Conservation (phyloP, 2,113 vertebrate species). For the Halichoerus grypus region DNA sequence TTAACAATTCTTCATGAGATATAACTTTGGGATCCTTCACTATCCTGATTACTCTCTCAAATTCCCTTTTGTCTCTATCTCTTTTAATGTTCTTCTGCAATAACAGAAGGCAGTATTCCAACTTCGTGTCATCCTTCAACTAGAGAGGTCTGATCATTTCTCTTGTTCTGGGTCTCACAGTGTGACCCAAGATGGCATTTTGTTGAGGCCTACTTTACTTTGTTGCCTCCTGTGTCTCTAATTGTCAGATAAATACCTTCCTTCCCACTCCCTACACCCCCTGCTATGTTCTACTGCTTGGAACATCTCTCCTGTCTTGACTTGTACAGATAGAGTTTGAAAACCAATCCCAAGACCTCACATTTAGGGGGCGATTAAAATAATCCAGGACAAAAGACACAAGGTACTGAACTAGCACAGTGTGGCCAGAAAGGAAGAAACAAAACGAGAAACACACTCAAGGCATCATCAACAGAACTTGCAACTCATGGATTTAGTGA, state of each 20-base stretch:
- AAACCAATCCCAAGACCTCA: conserved; percentile 25
- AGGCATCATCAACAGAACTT: background rate
- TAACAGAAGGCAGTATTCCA: background rate
- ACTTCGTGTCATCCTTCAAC: background rate
- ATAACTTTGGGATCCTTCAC: background rate
- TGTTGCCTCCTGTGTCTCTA: background rate
- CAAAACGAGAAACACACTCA: background rate
- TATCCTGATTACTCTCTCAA: conserved; percentile 9
- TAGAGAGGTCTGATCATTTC: background rate
- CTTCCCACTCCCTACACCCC: background rate
- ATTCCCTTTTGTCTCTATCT: background rate
- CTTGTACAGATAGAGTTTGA: conserved; percentile 46
- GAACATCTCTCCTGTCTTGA: conserved; percentile 40
- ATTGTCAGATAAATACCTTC: background rate
- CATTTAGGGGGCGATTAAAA: conserved; percentile 21
- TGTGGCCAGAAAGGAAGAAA: conserved; percentile 5
- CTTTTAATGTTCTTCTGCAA: background rate
- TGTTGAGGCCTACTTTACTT: background rate
- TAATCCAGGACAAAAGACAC: conserved; percentile 28
- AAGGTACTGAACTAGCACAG: background rate
- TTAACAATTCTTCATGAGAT: background rate
- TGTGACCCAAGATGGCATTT: background rate
- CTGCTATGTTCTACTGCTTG: background rate
- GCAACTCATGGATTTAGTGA: background rate
- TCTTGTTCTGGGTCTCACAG: background rate